Evolutionary conservation across 1,140 invertebrate genomes (phyloP).

Genomic region (Brachionus paranguensis): DNA sequence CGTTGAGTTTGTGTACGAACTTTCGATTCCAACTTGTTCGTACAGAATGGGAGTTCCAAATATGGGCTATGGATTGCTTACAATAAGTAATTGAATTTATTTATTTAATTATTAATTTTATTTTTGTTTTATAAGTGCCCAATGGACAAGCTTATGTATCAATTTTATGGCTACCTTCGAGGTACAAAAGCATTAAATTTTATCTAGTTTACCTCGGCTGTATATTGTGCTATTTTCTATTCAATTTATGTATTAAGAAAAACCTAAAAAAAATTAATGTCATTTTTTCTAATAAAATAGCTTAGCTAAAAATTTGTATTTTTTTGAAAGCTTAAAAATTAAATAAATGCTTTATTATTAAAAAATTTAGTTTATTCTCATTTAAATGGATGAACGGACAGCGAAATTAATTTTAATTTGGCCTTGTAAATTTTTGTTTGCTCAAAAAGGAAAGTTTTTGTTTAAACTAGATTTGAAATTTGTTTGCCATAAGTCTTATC

Average conservation of each 20-base stretch:
- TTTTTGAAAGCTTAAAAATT: background rate
- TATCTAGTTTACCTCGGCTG: conserved; percentile 34
- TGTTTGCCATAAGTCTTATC: background rate
- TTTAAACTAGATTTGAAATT: background rate
- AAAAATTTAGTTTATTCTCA: no score
- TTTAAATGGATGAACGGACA: no score
- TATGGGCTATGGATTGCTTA: conserved; percentile 75
- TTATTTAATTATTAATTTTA: conserved; percentile 40
- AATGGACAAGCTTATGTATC: conserved; percentile 45
- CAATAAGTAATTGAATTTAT: conserved; percentile 64
- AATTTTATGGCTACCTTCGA: conserved; percentile 46
- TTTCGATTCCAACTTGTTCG: conserved; percentile 82
- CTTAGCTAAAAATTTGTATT: background rate
- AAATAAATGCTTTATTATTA: no score
- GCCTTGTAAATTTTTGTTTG: no score
- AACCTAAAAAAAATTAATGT: background rate
- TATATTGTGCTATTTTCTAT: background rate
- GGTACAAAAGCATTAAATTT: conserved; percentile 44
- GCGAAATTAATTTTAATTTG: no score
- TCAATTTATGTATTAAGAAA: background rate
- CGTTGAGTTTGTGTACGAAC: conserved; percentile 64
- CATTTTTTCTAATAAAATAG: background rate
- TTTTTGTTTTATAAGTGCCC: background rate
- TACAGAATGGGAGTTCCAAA: conserved; percentile 81
- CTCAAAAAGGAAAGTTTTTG: no score